A percentile compares a stretch with the other conserved stretches of the same genome.
phyloP scores from a whole-genome alignment of 1,140 invertebrate genomes.

The Drosophila rufa region DNA sequence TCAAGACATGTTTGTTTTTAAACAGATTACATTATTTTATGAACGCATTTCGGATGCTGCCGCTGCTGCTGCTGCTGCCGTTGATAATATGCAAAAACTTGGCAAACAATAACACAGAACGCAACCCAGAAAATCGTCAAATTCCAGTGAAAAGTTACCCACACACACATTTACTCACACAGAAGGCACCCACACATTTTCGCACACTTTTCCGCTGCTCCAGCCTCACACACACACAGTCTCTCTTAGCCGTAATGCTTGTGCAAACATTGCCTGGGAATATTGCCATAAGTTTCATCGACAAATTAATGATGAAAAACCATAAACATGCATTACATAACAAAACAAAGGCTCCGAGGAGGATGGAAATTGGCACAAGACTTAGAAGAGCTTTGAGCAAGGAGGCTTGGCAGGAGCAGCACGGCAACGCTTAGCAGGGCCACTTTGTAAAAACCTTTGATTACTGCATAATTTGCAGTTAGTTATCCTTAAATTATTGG shows the following conservation, averaged over 20 bases:
- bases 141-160: constrained; percentile 70
- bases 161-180: constrained; percentile 21
- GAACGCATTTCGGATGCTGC: constrained; percentile 66
- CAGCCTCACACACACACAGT: constrained; percentile 34
- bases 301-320: constrained; percentile 81
- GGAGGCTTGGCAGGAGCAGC: not conserved
- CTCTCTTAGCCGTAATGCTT: constrained; percentile 47
- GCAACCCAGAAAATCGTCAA: constrained; percentile 72
- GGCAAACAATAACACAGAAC: constrained; percentile 79
- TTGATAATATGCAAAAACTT: constrained; percentile 84
- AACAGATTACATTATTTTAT: constrained; percentile 84
- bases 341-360: constrained; percentile 64
- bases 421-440: not conserved
- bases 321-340: constrained; percentile 82
- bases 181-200: not conserved
- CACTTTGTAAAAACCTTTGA: not conserved
- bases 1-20: constrained; percentile 82
- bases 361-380: constrained; percentile 34
- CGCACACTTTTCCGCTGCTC: constrained; percentile 30
- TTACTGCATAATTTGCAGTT: not conserved
- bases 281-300: constrained; percentile 82
- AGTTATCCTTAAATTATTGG: no score
- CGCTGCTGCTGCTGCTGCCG: constrained; percentile 40
- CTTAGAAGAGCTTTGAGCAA: constrained; percentile 18
- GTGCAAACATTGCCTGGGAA: constrained; percentile 76